Percentiles rank a stretch among this genome's conserved stretches.
phyloP scores from a whole-genome alignment of 2,888 invertebrate genomes.

The Lasioglossum marginatum region DNA sequence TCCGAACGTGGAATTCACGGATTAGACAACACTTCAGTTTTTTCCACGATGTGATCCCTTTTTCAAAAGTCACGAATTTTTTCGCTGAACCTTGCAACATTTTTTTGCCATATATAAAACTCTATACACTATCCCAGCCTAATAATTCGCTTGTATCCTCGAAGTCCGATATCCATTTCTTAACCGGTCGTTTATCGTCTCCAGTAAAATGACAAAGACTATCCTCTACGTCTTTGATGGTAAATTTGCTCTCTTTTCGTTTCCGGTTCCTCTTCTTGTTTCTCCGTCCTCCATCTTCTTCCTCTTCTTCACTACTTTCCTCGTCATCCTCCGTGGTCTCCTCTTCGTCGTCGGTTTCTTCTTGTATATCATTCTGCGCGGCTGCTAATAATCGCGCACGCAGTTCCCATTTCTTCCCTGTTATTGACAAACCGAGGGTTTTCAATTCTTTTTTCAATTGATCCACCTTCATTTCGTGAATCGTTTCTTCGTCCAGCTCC shows the following conservation, averaged over 20 bases:
- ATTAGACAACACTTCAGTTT: conserved; percentile 7
- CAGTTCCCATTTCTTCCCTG: not conserved
- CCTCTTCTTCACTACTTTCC: not conserved
- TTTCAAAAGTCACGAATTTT: conserved; percentile 48
- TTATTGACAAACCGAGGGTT: not conserved
- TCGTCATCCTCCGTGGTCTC: not conserved
- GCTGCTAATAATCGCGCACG: not conserved
- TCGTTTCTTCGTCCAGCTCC: not conserved
- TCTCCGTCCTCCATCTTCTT: not conserved
- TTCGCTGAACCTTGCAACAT: conserved; percentile 60
- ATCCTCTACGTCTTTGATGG: conserved; percentile 57
- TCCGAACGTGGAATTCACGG: conserved; percentile 15
- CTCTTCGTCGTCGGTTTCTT: not conserved
- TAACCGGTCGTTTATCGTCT: conserved; percentile 39
- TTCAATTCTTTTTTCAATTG: not conserved
- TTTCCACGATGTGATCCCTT: conserved; percentile 15
- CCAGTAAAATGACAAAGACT: conserved; percentile 55
- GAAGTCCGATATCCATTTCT: conserved; percentile 62
- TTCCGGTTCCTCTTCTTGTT: not conserved
- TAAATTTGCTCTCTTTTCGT: not conserved
- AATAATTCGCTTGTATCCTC: conserved; percentile 57
- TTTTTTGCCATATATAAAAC: conserved; percentile 55
- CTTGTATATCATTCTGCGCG: not conserved
- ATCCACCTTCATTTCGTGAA: not conserved
- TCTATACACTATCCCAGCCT: conserved; percentile 59